These are phyloP conservation scores for Bufo gargarizans DNA, from an alignment of 2,113 vertebrate genomes.

Conservation along the genomic window DNA sequence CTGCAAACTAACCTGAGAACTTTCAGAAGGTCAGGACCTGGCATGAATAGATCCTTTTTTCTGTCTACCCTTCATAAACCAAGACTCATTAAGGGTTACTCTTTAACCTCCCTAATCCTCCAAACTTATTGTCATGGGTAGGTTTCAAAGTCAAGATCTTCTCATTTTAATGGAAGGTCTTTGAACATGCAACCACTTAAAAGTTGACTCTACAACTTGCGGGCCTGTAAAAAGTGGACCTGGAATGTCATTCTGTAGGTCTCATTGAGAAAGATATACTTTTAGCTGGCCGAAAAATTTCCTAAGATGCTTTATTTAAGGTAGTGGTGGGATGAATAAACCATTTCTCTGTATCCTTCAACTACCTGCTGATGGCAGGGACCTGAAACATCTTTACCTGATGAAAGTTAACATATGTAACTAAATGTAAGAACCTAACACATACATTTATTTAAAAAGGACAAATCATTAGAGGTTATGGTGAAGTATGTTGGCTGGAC, in stretches of 20 bases:
- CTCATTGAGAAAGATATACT: neutral
- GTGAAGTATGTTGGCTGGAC: neutral
- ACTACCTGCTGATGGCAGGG: neutral
- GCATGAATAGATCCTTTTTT: constrained; percentile 24
- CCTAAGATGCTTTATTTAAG: neutral
- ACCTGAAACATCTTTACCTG: neutral
- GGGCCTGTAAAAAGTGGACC: neutral
- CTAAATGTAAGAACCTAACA: neutral
- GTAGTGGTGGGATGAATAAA: neutral
- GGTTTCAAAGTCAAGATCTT: constrained; percentile 33
- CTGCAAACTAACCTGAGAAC: constrained; percentile 20
- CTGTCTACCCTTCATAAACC: constrained; percentile 31
- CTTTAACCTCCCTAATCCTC: constrained; percentile 37
- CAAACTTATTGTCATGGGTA: constrained; percentile 18
- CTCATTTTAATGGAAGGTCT: neutral
- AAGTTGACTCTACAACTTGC: neutral
- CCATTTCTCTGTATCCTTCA: neutral
- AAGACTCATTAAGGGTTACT: constrained; percentile 42
- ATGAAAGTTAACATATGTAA: neutral
- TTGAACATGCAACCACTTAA: constrained; percentile 7
- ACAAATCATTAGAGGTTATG: neutral
- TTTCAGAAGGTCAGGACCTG: constrained; percentile 24
- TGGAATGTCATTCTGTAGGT: neutral
- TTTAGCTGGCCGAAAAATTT: neutral
- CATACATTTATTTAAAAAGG: too few relatives aligned